Conservation (phyloP, 2,888 invertebrate genomes). For the Halictus ligatus region DNA sequence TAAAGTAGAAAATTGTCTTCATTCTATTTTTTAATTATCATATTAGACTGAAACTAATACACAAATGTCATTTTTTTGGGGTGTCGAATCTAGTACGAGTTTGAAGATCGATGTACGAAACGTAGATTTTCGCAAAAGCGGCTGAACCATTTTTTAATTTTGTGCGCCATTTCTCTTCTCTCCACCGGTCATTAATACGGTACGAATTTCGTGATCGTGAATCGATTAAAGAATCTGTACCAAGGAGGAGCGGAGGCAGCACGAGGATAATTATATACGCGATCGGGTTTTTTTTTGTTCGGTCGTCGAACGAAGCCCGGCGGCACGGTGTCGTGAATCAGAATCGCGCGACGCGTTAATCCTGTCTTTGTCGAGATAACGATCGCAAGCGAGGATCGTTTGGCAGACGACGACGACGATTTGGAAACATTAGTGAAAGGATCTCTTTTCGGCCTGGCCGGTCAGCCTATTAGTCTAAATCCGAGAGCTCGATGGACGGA, state of each 20-base stretch:
- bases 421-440: constrained; percentile 67
- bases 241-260: background rate
- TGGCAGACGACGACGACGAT: constrained; percentile 54
- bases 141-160: background rate
- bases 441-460: constrained; percentile 40
- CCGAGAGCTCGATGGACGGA: constrained; percentile 53
- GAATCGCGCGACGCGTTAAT: constrained; percentile 2
- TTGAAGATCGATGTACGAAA: no score
- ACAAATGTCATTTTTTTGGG: no score
- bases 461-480: constrained; percentile 7
- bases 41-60: no score
- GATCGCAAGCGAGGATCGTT: constrained; percentile 17
- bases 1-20: no score
- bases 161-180: background rate
- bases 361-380: constrained; percentile 47
- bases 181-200: background rate
- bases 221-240: background rate
- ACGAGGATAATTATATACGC: background rate
- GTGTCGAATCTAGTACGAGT: no score
- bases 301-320: constrained; percentile 1
- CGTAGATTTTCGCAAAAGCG: background rate
- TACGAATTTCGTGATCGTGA: background rate
- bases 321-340: constrained; percentile 3
- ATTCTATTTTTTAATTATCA: no score
- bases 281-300: background rate